phyloP scores from a whole-genome alignment of 30 jellyfish, hydroid and myxozoan species.

The Pseudorhiza aurosa region DNA sequence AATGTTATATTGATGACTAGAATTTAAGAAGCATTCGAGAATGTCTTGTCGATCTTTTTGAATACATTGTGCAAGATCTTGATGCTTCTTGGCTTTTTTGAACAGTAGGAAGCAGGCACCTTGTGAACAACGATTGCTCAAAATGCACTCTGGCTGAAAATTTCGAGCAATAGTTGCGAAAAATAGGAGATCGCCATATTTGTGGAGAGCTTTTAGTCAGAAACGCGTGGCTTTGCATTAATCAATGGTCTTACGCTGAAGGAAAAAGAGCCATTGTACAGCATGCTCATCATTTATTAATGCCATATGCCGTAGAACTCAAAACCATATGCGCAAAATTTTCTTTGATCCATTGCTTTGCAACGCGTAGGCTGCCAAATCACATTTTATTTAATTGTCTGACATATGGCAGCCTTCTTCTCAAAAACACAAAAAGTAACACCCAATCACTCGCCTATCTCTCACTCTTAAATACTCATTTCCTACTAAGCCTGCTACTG shows the following conservation, averaged over 20 bases:
- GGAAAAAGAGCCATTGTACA: conserved; percentile 17
- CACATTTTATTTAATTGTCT: neutral
- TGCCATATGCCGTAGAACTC: conserved; percentile 48
- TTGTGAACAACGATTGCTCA: no score
- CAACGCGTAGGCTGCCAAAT: conserved; percentile 29
- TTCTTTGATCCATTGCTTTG: conserved; percentile 20
- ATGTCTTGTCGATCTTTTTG: no score
- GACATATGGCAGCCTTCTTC: conserved; percentile 8
- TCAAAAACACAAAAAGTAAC: neutral
- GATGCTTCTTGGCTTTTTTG: no score
- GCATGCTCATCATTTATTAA: conserved; percentile 54
- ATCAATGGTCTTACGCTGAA: conserved; percentile 32
- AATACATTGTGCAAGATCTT: no score
- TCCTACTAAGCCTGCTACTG: neutral
- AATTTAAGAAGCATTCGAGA: no score
- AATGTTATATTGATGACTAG: no score
- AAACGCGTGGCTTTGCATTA: neutral
- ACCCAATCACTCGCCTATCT: neutral
- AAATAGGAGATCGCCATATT: no score
- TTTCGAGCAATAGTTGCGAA: no score
- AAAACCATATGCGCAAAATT: conserved; percentile 33
- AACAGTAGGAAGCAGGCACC: no score
- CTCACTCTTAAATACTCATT: neutral
- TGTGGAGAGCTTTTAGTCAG: neutral
- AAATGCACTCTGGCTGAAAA: no score